These are phyloP conservation scores for Microctonus brassicae DNA, from an alignment of 2,888 invertebrate species.

Conservation along the genomic window DNA sequence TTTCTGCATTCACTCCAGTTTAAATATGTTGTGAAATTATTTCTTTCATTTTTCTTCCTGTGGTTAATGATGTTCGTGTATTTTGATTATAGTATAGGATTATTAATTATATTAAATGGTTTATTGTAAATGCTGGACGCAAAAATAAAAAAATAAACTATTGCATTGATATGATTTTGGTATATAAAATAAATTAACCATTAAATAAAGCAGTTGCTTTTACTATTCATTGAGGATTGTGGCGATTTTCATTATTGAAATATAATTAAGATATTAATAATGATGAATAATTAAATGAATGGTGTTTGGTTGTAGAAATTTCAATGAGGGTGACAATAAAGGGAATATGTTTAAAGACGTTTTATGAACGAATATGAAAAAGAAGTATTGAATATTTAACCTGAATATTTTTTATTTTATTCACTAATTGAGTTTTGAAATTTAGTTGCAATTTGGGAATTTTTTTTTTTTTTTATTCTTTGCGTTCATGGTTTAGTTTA, in stretches of 20 bases:
- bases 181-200: neutral
- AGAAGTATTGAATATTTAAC: neutral
- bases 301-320: neutral
- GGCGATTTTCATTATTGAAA: neutral
- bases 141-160: neutral
- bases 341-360: neutral
- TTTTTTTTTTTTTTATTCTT: slow-evolving; percentile 3
- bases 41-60: neutral
- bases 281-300: neutral
- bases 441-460: neutral
- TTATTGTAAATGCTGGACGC: neutral
- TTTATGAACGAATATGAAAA: neutral
- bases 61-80: neutral
- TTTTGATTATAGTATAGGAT: neutral
- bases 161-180: neutral
- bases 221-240: neutral
- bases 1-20: neutral
- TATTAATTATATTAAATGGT: slow-evolving; percentile 5
- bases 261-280: too few species aligned
- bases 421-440: neutral
- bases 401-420: slow-evolving; percentile 1
- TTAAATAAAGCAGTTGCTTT: neutral
- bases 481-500: slow-evolving; percentile 6
- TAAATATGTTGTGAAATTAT: neutral
- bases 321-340: slow-evolving; percentile 9